Evolutionary conservation across 2,113 vertebrate species (phyloP).

Genomic region (Pseudorectes ferrugineus): DNA sequence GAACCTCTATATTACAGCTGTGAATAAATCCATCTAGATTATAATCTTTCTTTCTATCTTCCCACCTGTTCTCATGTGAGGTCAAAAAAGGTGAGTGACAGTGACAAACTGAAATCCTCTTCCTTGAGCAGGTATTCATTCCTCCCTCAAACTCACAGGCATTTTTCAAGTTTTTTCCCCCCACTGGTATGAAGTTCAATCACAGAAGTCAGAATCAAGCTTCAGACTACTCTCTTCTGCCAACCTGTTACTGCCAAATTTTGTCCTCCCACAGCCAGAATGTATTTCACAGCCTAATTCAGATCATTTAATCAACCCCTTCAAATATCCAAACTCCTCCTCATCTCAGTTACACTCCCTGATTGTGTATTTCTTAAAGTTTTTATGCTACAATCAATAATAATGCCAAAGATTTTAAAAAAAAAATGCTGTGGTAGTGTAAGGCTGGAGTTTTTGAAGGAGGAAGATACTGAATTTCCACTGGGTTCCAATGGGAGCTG

Average conservation of each 20-base stretch:
- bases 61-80: not conserved
- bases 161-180: not conserved
- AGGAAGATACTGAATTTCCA: not conserved
- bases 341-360: not conserved
- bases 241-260: not conserved
- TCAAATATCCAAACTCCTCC: not conserved
- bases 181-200: not conserved
- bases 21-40: not conserved
- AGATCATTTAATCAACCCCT: not conserved
- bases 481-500: not conserved
- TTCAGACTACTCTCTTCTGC: not conserved
- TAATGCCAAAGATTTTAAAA: not conserved
- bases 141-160: not conserved
- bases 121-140: not conserved
- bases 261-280: not conserved
- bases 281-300: not conserved
- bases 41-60: not conserved
- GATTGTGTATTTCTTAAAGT: not conserved
- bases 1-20: not conserved
- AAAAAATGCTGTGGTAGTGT: not conserved
- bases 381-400: not conserved
- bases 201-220: not conserved
- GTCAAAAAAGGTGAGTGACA: not conserved
- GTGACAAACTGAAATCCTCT: not conserved
- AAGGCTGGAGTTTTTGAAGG: not conserved